Base-by-base conservation (phyloP, 2,797 vertebrate genomes). In the Typhlichthys eigenmanni region DNA sequence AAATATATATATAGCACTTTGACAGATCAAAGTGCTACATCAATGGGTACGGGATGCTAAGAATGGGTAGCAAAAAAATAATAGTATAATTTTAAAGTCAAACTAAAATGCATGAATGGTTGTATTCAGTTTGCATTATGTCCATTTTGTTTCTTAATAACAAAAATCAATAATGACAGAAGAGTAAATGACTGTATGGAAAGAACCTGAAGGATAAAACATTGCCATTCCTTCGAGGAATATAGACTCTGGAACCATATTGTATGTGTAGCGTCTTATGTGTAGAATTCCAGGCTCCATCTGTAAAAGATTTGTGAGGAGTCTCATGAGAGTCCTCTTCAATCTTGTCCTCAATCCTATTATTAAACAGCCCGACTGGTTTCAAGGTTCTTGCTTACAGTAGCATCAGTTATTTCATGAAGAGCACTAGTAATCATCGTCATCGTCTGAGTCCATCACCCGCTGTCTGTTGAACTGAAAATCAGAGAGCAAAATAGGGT, bases 381-480 rank as follows among this genome's bases (percentile, higher is more conserved):
- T 71, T 61, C 58, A 68, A 56, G 49, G 47, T 5, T 77, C 16
- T 47, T 0, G 12, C 54, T 67, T 10, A 38, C 51, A 43, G 60
- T 74, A 11, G 84, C 85, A 38, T 38, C 34, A 38, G 6, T 38
- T 38, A 19, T 19, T 19, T 5, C 7, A 38, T 38, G 5, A 38
- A 38, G 5, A 38, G 34, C 34, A 38, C 8, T 8, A 92, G 74
- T 95, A 87, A 47, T 95, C 95, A 0, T 96, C 95, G 1, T 99
- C 98, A 71, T 99, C 98, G 74, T 99, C 98, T 0, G 98, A 99
- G 83, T 99, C 98, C 96, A 99, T 82, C 77, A 99, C 98, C 89
- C 85, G 95, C 82, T 90, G 93, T 89, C 97, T 95, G 92, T 96
- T 98, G 89, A 99, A 99, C 98, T 99, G 73, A 58, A 70, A 87